Percentiles rank a stretch among this genome's conserved stretches.
phyloP scores from a whole-genome alignment of 2,888 invertebrate species.

The Linnaemya tessellans region DNA sequence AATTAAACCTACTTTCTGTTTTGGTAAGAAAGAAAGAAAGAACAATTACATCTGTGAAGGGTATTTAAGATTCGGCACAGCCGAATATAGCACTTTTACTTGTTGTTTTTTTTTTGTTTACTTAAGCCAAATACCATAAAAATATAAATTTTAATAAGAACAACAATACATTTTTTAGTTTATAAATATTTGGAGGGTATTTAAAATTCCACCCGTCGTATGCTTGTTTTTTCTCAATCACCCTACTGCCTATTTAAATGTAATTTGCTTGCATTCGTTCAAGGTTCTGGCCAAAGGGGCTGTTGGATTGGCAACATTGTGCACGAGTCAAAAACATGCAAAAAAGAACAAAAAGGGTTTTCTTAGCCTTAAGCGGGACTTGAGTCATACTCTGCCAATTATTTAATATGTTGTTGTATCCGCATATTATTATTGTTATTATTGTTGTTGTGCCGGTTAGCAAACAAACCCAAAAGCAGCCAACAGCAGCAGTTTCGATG shows the following conservation, averaged over 20 bases:
- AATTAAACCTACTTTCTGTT: too few species aligned
- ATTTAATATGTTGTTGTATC: conserved; percentile 1
- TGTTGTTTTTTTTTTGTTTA: too few species aligned
- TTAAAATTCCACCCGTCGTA: not conserved
- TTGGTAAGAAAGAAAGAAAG: too few species aligned
- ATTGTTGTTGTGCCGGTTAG: conserved; percentile 55
- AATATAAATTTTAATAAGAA: too few species aligned
- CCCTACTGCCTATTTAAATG: not conserved
- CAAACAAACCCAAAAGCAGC: conserved; percentile 33
- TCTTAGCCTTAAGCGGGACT: conserved; percentile 39
- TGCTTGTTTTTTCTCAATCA: not conserved
- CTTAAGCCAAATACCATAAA: too few species aligned
- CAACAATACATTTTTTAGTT: too few species aligned
- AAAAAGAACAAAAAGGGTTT: conserved; percentile 56
- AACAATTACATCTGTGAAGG: too few species aligned
- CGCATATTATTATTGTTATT: not conserved
- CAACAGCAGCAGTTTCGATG: conserved; percentile 37
- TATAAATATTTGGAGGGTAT: too few species aligned
- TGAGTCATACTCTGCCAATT: conserved; percentile 49
- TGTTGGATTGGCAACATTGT: not conserved
- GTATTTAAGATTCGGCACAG: too few species aligned
- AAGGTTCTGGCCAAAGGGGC: conserved; percentile 15
- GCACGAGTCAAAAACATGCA: conserved; percentile 5
- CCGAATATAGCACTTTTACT: too few species aligned
- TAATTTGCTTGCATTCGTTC: conserved; percentile 13